These are phyloP conservation scores for Phodopus roborovskii DNA, from an alignment of 2,113 vertebrate genomes.

Conservation along the genomic window DNA sequence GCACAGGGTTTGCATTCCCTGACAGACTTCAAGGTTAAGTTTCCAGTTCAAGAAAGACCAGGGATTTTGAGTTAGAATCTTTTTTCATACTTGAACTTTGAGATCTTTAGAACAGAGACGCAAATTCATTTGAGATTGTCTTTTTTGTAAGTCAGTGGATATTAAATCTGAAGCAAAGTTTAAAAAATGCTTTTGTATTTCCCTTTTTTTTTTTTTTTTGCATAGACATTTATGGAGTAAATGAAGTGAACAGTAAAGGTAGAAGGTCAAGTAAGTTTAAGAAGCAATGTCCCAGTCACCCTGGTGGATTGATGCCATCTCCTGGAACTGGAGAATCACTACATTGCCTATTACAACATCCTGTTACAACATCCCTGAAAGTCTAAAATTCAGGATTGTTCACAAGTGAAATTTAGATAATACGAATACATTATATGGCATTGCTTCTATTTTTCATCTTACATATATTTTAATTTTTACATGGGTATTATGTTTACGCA, in stretches of 20 bases:
- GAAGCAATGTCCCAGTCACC: background rate
- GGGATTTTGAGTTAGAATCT: background rate
- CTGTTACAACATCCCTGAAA: background rate
- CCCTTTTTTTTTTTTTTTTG: too few species aligned
- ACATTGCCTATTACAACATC: background rate
- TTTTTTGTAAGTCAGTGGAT: constrained; percentile 61
- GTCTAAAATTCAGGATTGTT: background rate
- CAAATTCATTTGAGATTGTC: constrained; percentile 61
- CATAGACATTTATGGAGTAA: constrained; percentile 46
- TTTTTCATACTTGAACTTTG: background rate
- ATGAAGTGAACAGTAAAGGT: constrained; percentile 9
- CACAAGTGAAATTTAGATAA: background rate
- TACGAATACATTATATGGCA: background rate
- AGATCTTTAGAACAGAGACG: constrained; percentile 27
- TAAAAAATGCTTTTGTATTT: constrained; percentile 28
- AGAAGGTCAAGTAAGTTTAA: background rate
- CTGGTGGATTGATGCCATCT: constrained; percentile 32
- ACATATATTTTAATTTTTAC: background rate
- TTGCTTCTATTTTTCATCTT: background rate
- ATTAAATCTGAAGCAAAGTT: constrained; percentile 45
- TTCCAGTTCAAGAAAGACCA: background rate
- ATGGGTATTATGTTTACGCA: background rate
- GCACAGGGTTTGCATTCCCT: background rate
- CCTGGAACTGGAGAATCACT: constrained; percentile 40
- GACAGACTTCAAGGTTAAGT: background rate